These are phyloP conservation scores for Capitella teleta DNA, from an alignment of 1,140 invertebrate species.

Conservation along the genomic window DNA sequence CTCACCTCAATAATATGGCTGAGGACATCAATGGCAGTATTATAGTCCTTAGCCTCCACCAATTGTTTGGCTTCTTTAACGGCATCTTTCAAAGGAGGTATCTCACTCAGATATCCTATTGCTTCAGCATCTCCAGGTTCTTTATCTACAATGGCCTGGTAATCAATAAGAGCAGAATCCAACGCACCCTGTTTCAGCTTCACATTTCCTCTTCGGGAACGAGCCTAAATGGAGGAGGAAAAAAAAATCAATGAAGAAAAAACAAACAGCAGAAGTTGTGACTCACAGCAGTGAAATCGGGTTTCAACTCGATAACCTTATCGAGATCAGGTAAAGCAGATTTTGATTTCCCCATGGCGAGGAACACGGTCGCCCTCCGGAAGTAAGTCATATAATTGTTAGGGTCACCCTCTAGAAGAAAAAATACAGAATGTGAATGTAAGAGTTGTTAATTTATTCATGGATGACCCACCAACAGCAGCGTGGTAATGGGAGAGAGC, in stretches of 20 bases:
- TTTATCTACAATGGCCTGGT: conserved; percentile 67
- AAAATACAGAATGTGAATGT: neutral
- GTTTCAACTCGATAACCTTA: conserved; percentile 80
- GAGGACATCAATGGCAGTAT: neutral
- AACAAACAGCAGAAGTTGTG: neutral
- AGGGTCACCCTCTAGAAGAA: conserved; percentile 78
- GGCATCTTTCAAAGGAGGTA: neutral
- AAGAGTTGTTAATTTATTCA: neutral
- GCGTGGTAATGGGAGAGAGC: conserved; percentile 95
- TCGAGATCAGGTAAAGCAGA: conserved; percentile 88
- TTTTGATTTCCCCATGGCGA: conserved; percentile 90
- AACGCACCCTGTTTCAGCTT: conserved; percentile 81
- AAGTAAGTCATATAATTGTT: conserved; percentile 82
- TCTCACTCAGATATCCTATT: neutral
- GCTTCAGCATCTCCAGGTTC: neutral
- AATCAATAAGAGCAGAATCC: conserved; percentile 69
- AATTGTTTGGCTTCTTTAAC: neutral
- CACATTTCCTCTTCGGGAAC: conserved; percentile 73
- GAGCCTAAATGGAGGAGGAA: conserved; percentile 49
- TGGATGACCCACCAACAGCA: conserved; percentile 70
- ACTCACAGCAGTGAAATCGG: conserved; percentile 74
- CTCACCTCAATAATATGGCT: conserved; percentile 2
- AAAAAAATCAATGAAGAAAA: neutral
- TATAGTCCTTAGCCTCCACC: neutral
- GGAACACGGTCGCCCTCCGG: conserved; percentile 81